Conservation (phyloP, 2,888 invertebrate genomes). For the Phengaris arion region DNA sequence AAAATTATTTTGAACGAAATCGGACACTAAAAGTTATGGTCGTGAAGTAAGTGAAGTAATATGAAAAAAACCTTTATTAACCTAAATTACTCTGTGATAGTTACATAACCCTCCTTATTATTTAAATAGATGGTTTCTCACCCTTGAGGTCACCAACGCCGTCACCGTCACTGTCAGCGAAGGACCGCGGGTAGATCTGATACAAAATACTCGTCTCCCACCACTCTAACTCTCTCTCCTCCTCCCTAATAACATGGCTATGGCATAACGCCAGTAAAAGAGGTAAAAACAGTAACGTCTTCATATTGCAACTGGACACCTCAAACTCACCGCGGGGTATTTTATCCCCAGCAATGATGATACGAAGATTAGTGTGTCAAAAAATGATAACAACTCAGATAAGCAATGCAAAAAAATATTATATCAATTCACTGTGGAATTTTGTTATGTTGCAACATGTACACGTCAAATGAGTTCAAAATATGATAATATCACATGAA, state of each 20-base stretch:
- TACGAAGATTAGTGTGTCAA: slow-evolving; percentile 3
- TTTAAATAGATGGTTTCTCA: slow-evolving; percentile 40
- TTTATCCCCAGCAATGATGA: slow-evolving; percentile 10
- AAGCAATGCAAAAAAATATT: neutral
- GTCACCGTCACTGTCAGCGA: slow-evolving; percentile 87
- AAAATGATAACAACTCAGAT: neutral
- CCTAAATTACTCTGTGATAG: too few relatives aligned
- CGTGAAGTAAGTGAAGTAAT: too few relatives aligned
- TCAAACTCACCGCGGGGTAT: neutral
- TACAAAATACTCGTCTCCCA: slow-evolving; percentile 88
- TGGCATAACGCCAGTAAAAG: slow-evolving; percentile 47
- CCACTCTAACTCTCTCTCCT: slow-evolving; percentile 78
- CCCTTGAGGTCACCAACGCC: slow-evolving; percentile 83
- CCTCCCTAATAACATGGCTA: slow-evolving; percentile 45
- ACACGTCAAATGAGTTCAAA: neutral
- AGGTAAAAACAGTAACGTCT: slow-evolving; percentile 44
- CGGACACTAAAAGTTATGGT: too few relatives aligned
- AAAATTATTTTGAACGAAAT: too few relatives aligned
- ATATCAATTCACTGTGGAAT: neutral
- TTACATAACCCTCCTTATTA: too few relatives aligned
- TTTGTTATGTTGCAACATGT: neutral
- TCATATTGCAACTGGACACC: neutral
- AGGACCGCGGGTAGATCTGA: slow-evolving; percentile 89
- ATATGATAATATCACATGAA: neutral
- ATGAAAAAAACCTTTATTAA: too few relatives aligned